Base-by-base conservation (phyloP, 1,140 invertebrate genomes). In the Drosophila obscura region DNA sequence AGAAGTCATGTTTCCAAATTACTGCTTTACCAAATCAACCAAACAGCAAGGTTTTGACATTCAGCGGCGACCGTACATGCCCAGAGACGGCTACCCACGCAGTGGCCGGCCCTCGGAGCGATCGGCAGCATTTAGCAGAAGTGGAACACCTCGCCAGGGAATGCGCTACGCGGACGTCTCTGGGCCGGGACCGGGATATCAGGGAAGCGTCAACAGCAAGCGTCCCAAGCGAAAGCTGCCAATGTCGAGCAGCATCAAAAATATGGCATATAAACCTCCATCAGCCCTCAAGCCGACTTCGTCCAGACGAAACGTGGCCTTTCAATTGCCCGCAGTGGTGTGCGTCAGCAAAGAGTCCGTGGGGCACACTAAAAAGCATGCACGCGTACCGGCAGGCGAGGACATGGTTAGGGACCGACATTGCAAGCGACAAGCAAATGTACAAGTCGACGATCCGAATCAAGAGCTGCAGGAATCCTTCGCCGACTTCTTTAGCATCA, bases 1-100 rank as follows among this genome's bases (percentile, higher is more conserved):
- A 45, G 77, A 73, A 68, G 41, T 46, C 41, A 83, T 85, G 82
- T 81, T 75, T 68, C 82, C 82, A 76, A 85, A 85, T 68, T 87
- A 72, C 46, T 77, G 78, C 65, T 87, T 87, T 43, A 71, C 50
- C 5, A 82, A 75, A 49, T 45, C 52, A 39, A n/a, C 44, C 46
- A 52, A 60, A 13, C 51, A 75, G 3, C 49, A 26, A 11, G 78
- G 56, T 39, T 81, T 65, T n/a, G 59, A 82, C 15, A 49, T 82
- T 4, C 1, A 59, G n/a, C 68, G 9, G 9, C 55, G 52, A 22
- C 44, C 19, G 4, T 75, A 55, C 11, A 13, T 15, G 24, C 48
- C 59, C 0, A 69, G 58, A 39, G 63, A 45, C 0, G 15, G 3
- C n/a, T 49, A 22, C 2, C 35, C 39, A 4, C 13, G 24, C 31